Base-by-base conservation (phyloP, 1,140 invertebrate species). In the Conus betulinus region DNA sequence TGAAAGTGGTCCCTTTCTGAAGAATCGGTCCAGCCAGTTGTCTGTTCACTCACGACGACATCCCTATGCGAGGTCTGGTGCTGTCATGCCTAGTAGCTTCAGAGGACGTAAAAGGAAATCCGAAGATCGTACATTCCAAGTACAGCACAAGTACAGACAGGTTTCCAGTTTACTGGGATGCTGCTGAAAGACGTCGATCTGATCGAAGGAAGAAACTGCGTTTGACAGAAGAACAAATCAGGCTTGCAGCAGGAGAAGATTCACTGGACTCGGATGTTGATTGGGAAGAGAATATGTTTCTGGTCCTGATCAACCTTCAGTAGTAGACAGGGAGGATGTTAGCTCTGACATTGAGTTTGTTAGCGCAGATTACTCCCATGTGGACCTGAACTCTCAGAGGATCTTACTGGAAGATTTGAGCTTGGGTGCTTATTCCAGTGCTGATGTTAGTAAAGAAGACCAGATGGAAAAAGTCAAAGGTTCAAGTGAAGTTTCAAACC, bases 341-440 rank as follows among this genome's bases (percentile, higher is more conserved):
- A 52, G 27, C 3, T 79, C 85, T 3, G 85, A 87, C n/a, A 74
- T 87, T 13, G 71, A 87, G 52, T 87, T 78, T 57, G 53, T 87
- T 5, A 57, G 85, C 13, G 85, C 85, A 25, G 85, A 87, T 78
- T 87, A 87, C 27, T 53, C 74, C 11, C 39, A 57, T 23, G 85
- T 87, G 13, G 85, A 87, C 17, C 74, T 79, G 11, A 27, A n/a
- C 51, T 51, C 67, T 53, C 71, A 87, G 52, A 74, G 53, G n/a
- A 51, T 53, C 8, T 81, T 23, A 15, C 51, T 81, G 51, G 79
- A 81, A 20, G 39, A 53, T 23, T 15, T 81, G 39, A 52, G 51
- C 5, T 4, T 53, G 79, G 51, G 17, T 4, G 7, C 15, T 15
- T 52, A 20, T 81, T 23, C 79, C 23, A 25, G 0, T 17, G 25